These are phyloP conservation scores for Drosophila biarmipes DNA, from an alignment of 1,140 invertebrate genomes.

Conservation along the genomic window DNA sequence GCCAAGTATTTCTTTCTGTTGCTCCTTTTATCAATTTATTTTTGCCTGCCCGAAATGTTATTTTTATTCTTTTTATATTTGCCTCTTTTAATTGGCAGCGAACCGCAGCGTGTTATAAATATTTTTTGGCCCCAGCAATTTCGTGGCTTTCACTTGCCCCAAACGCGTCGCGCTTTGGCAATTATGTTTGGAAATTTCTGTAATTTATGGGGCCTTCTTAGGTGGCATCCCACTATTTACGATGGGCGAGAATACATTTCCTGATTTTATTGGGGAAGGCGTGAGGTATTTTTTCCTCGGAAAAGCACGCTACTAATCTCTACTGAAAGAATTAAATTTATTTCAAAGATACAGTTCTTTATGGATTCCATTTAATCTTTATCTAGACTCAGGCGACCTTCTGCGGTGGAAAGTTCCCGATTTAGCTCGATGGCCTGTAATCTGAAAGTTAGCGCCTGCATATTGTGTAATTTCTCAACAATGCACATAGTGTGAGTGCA, in stretches of 20 bases:
- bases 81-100: conserved; percentile 56
- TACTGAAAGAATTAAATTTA: neutral
- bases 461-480: conserved; percentile 25
- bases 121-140: conserved; percentile 61
- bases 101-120: conserved; percentile 60
- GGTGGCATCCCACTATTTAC: conserved; percentile 41
- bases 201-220: conserved; percentile 48
- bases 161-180: conserved; percentile 44
- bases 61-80: conserved; percentile 37
- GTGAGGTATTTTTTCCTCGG: conserved; percentile 9
- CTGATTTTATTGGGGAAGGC: conserved; percentile 24
- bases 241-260: conserved; percentile 32
- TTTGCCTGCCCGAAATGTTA: conserved; percentile 25
- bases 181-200: conserved; percentile 56
- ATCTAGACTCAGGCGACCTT: neutral
- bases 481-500: neutral
- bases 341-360: neutral
- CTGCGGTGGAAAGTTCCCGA: conserved; percentile 6
- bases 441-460: conserved; percentile 6
- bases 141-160: conserved; percentile 47
- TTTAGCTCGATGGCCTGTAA: conserved; percentile 19
- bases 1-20: conserved; percentile 61
- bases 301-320: neutral
- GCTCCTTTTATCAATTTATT: conserved; percentile 41
- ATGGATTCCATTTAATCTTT: neutral